A percentile compares a stretch with the other conserved stretches of the same genome.
Conservation (phyloP, 2,888 invertebrate genomes). For the Cryptops parisi region DNA sequence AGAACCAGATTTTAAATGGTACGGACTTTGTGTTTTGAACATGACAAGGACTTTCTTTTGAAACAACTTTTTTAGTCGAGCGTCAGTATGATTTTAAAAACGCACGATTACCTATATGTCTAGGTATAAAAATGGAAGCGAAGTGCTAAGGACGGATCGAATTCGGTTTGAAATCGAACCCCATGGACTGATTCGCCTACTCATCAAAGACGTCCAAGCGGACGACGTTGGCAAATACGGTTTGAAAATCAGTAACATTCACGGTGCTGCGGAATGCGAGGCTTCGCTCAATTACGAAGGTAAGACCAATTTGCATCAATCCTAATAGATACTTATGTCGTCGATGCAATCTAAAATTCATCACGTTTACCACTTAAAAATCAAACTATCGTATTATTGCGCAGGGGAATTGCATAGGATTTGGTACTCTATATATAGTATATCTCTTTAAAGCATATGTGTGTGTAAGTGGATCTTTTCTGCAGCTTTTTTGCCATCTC, state of each 20-base stretch:
- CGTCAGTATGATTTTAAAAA: too few species aligned
- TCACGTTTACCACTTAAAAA: too few species aligned
- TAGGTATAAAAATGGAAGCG: constrained; percentile 40
- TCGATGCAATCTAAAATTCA: too few species aligned
- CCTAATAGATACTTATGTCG: too few species aligned
- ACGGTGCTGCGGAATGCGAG: constrained; percentile 1
- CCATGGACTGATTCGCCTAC: constrained; percentile 65
- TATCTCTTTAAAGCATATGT: too few species aligned
- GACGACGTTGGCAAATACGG: constrained; percentile 73
- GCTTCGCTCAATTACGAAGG: constrained; percentile 5
- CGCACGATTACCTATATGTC: neutral
- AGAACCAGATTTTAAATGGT: constrained; percentile 78
- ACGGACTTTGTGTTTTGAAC: too few species aligned
- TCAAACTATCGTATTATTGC: too few species aligned
- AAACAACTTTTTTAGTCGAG: too few species aligned
- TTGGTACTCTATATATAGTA: too few species aligned
- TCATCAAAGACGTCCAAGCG: constrained; percentile 50
- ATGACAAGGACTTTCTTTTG: too few species aligned
- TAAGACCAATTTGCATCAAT: neutral
- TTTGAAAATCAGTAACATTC: constrained; percentile 56
- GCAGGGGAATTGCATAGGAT: too few species aligned
- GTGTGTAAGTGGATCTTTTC: too few species aligned
- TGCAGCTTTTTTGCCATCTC: neutral
- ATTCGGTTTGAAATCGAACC: constrained; percentile 68
- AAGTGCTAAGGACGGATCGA: constrained; percentile 66